Percentiles rank a stretch among this genome's conserved stretches.
Evolutionary conservation across 2,888 invertebrate genomes (phyloP).

Genomic region (Agrotis clavis): DNA sequence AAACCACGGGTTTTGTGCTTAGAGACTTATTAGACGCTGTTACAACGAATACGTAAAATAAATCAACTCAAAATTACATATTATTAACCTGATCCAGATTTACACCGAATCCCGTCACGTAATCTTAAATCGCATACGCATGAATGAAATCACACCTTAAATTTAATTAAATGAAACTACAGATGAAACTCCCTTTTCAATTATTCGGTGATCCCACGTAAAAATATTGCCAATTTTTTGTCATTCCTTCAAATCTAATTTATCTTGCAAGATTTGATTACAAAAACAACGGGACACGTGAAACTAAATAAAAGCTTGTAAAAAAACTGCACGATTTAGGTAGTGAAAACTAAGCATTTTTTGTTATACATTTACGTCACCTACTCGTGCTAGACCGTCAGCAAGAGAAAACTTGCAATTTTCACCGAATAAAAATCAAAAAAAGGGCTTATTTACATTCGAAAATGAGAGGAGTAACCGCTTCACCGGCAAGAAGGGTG

Average conservation of each 20-base stretch:
- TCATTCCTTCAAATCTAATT: too few relatives aligned
- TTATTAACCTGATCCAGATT: conserved; percentile 4
- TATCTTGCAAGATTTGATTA: too few relatives aligned
- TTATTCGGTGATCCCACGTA: conserved; percentile 15
- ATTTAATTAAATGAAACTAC: conserved; percentile 23
- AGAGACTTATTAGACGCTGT: neutral
- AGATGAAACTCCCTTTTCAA: conserved; percentile 24
- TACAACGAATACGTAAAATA: neutral
- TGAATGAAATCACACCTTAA: conserved; percentile 27
- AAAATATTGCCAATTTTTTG: conserved; percentile 18
- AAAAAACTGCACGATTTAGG: too few relatives aligned
- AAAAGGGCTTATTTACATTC: conserved; percentile 17
- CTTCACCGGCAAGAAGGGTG: conserved; percentile 22
- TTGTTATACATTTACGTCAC: too few relatives aligned
- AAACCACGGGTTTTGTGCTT: too few relatives aligned
- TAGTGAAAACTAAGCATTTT: too few relatives aligned
- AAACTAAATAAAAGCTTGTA: too few relatives aligned
- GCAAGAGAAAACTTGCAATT: neutral
- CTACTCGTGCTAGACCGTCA: too few relatives aligned
- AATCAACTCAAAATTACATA: conserved; percentile 1
- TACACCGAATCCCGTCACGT: neutral
- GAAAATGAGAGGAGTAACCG: conserved; percentile 34
- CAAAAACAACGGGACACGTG: too few relatives aligned
- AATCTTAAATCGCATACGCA: conserved; percentile 7
- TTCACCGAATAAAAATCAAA: conserved; percentile 11